Evolutionary conservation across 2,888 invertebrate species (phyloP).

Genomic region (Loripinus fragilis): DNA sequence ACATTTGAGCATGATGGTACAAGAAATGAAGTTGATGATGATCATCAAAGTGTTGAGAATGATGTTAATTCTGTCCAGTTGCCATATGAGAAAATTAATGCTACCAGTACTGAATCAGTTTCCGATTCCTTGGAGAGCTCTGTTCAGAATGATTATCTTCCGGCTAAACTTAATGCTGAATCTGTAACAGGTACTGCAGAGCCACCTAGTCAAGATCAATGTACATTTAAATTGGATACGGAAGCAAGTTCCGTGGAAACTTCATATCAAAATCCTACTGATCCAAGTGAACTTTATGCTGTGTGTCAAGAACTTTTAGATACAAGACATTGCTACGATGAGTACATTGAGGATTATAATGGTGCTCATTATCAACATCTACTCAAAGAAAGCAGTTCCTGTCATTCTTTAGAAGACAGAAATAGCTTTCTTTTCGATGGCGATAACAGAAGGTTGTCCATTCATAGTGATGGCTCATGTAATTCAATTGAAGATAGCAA

Average conservation of each 20-base stretch:
- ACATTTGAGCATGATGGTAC: too few relatives aligned
- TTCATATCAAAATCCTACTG: not conserved
- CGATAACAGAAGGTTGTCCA: not conserved
- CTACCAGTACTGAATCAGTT: too few relatives aligned
- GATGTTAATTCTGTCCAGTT: too few relatives aligned
- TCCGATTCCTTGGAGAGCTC: too few relatives aligned
- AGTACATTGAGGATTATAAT: not conserved
- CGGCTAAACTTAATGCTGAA: too few relatives aligned
- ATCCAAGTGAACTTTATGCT: slow-evolving; percentile 42
- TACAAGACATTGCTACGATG: not conserved
- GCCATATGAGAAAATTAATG: too few relatives aligned
- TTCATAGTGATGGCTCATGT: slow-evolving; percentile 12
- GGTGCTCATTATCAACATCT: not conserved
- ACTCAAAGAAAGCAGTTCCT: slow-evolving; percentile 36
- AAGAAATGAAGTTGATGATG: too few relatives aligned
- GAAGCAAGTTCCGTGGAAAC: not conserved
- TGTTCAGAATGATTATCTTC: too few relatives aligned
- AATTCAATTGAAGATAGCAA: slow-evolving; percentile 5
- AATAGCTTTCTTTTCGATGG: not conserved
- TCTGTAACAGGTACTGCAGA: too few relatives aligned
- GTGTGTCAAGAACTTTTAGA: slow-evolving; percentile 45
- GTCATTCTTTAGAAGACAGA: slow-evolving; percentile 50
- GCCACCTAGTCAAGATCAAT: too few relatives aligned
- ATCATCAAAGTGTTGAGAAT: too few relatives aligned
- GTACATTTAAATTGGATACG: too few relatives aligned